phyloP scores from a whole-genome alignment of 2,888 invertebrate species.

The Lapara coniferarum region DNA sequence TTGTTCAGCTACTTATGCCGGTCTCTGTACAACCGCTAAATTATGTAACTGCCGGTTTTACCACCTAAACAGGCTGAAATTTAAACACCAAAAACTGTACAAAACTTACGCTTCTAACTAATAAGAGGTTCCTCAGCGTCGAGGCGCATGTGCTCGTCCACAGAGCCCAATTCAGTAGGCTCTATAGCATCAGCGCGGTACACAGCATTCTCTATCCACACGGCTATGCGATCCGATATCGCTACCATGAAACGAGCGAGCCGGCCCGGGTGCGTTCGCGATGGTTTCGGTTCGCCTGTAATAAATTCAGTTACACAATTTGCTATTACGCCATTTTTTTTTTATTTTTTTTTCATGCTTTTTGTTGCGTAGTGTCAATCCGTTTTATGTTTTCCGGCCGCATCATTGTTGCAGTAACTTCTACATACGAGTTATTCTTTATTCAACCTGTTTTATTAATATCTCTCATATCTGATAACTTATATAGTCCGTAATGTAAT shows the following conservation, averaged over 20 bases:
- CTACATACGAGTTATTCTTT: too few species aligned
- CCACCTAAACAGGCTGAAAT: too few species aligned
- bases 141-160: conserved; percentile 68
- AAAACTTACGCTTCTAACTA: conserved; percentile 18
- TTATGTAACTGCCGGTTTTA: too few species aligned
- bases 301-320: conserved; percentile 6
- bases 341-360: conserved; percentile 10
- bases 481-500: too few species aligned
- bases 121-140: conserved; percentile 63
- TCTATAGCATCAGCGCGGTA: conserved; percentile 72
- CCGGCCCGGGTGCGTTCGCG: conserved; percentile 71
- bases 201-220: conserved; percentile 79
- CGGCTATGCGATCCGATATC: conserved; percentile 77
- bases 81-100: not conserved
- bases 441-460: too few species aligned
- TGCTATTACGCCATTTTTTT: conserved; percentile 4
- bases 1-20: too few species aligned
- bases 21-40: too few species aligned
- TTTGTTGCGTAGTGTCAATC: conserved; percentile 17
- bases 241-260: conserved; percentile 81
- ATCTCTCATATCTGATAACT: too few species aligned
- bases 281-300: conserved; percentile 73
- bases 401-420: conserved; percentile 4
- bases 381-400: not conserved
- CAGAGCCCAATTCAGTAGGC: conserved; percentile 49